These are phyloP conservation scores for Mesitornis unicolor DNA, from an alignment of 2,113 vertebrate genomes.

Conservation along the genomic window DNA sequence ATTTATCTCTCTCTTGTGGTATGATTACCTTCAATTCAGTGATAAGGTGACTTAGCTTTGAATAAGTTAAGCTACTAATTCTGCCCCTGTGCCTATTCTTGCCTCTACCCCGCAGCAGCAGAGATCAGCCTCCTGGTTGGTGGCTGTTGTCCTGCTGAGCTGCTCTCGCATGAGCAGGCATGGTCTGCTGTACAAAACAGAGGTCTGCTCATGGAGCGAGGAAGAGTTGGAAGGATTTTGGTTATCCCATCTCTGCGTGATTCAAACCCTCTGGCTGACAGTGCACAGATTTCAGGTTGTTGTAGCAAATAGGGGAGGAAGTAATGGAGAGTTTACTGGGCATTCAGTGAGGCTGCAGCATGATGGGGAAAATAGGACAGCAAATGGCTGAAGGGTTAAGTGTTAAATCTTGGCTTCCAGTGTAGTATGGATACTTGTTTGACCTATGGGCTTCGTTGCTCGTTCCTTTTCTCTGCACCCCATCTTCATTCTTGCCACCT, in stretches of 20 bases:
- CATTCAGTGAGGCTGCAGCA: background rate
- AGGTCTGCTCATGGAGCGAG: background rate
- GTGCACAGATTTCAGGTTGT: background rate
- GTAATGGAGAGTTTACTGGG: background rate
- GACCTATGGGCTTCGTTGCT: background rate
- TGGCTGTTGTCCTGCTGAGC: background rate
- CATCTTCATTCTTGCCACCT: background rate
- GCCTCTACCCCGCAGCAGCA: background rate
- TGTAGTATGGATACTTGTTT: background rate
- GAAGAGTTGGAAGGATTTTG: background rate
- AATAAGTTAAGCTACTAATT: background rate
- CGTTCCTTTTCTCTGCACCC: background rate
- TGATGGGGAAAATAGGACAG: background rate
- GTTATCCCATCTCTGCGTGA: background rate
- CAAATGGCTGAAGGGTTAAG: background rate
- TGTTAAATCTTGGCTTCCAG: background rate
- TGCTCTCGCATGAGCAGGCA: background rate
- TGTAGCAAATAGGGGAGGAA: background rate
- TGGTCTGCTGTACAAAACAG: background rate
- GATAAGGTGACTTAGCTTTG: background rate
- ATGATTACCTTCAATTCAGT: background rate
- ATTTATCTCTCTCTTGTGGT: background rate
- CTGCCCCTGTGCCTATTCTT: background rate
- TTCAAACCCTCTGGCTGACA: background rate
- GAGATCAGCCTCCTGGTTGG: background rate